Percentiles rank a stretch among this genome's conserved stretches.
These are phyloP conservation scores for Anagyrus pseudococci DNA, from an alignment of 2,888 invertebrate species.

Conservation along the genomic window DNA sequence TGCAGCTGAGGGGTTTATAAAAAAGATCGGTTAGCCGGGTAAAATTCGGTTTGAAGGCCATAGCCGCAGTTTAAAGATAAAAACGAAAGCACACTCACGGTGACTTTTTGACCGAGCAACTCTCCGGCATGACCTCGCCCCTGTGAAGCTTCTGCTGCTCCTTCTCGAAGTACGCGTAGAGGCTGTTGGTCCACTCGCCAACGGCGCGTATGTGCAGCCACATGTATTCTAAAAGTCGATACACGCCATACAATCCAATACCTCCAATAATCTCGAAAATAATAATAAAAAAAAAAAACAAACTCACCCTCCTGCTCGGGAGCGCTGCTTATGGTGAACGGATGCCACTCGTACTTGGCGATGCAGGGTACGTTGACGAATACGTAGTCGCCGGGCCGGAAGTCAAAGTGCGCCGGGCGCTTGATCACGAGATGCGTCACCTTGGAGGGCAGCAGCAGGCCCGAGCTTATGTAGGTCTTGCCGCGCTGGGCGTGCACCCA, in stretches of 20 bases:
- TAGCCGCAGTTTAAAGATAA: too few relatives aligned
- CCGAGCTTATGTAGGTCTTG: slow-evolving; percentile 88
- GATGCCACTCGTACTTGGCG: slow-evolving; percentile 95
- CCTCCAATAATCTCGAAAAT: background rate
- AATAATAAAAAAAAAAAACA: slow-evolving; percentile 5
- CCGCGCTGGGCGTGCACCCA: slow-evolving; percentile 72
- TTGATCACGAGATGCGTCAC: slow-evolving; percentile 92
- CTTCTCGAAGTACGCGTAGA: slow-evolving; percentile 84
- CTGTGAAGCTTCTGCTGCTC: slow-evolving; percentile 79
- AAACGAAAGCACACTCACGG: too few relatives aligned
- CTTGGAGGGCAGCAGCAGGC: slow-evolving; percentile 83
- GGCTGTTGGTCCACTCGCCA: slow-evolving; percentile 91
- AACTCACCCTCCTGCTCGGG: slow-evolving; percentile 83
- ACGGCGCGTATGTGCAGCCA: slow-evolving; percentile 94
- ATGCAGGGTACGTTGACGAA: slow-evolving; percentile 92
- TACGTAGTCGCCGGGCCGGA: slow-evolving; percentile 92
- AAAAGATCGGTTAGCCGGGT: too few relatives aligned
- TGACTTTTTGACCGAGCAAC: slow-evolving; percentile 45
- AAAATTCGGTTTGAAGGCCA: too few relatives aligned
- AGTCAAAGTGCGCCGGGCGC: slow-evolving; percentile 84
- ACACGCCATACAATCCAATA: background rate
- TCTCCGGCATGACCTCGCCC: slow-evolving; percentile 66
- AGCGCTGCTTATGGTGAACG: slow-evolving; percentile 94
- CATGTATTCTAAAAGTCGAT: slow-evolving; percentile 73
- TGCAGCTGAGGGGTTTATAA: slow-evolving; percentile 32